These are phyloP conservation scores for Plemyria rubiginata DNA, from an alignment of 2,888 invertebrate genomes.

Conservation along the genomic window DNA sequence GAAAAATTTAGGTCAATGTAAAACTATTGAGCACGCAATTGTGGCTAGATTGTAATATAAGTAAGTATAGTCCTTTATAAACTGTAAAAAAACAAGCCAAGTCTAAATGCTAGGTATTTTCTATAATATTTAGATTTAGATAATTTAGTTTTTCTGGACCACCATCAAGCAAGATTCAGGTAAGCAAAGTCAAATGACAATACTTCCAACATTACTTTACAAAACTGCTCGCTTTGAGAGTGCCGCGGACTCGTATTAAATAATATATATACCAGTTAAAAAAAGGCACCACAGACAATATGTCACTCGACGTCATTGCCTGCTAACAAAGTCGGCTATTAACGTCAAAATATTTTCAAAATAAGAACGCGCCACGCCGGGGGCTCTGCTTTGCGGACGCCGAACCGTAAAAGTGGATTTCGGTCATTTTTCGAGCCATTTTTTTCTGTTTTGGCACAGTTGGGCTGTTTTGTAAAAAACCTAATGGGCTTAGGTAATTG, in stretches of 20 bases:
- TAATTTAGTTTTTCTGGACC: conserved; percentile 26
- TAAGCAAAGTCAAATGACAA: conserved; percentile 35
- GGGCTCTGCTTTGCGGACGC: conserved; percentile 67
- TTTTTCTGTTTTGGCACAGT: conserved; percentile 40
- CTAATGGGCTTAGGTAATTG: conserved; percentile 37
- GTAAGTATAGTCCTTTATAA: too few species aligned
- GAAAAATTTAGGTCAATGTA: too few species aligned
- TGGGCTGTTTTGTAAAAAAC: conserved; percentile 39
- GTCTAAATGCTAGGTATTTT: too few species aligned
- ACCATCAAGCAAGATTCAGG: conserved; percentile 30
- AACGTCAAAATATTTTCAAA: conserved; percentile 84
- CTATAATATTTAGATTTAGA: too few species aligned
- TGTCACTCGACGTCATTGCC: conserved; percentile 60
- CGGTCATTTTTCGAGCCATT: conserved; percentile 36
- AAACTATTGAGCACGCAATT: too few species aligned
- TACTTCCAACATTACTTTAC: conserved; percentile 32
- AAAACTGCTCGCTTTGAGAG: conserved; percentile 35
- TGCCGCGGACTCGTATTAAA: conserved; percentile 13
- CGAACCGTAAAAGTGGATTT: conserved; percentile 51
- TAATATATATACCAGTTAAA: conserved; percentile 13
- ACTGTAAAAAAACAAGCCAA: too few species aligned
- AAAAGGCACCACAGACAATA: conserved; percentile 55
- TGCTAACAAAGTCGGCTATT: conserved; percentile 70
- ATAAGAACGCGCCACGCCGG: conserved; percentile 70
- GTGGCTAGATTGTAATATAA: too few species aligned